A percentile compares a stretch with the other conserved stretches of the same genome.
Evolutionary conservation across 2,797 vertebrate species (phyloP).

Genomic region (Masticophis lateralis): DNA sequence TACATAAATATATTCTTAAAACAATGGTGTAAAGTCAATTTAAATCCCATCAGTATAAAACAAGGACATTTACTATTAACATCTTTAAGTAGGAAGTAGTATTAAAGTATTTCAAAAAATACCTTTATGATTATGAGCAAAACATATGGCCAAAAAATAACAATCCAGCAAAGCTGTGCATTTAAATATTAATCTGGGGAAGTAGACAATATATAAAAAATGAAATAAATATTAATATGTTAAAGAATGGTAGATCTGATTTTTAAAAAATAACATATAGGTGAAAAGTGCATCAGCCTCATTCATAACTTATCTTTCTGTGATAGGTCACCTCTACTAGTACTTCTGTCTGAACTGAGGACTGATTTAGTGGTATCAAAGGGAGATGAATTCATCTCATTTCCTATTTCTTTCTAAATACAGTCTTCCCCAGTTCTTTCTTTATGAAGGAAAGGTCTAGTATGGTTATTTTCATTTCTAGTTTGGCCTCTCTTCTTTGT

Average conservation of each 20-base stretch:
- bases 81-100: neutral
- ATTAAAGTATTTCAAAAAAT: neutral
- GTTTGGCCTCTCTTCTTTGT: neutral
- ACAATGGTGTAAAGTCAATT: neutral
- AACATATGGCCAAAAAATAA: neutral
- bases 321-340: neutral
- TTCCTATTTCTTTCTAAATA: neutral
- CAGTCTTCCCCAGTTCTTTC: neutral
- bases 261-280: neutral
- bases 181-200: neutral
- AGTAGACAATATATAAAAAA: neutral
- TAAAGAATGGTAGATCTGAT: neutral
- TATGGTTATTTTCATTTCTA: neutral
- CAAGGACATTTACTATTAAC: neutral
- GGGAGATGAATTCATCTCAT: neutral
- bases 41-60: neutral
- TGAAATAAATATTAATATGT: neutral
- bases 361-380: neutral
- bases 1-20: neutral
- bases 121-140: neutral
- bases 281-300: neutral
- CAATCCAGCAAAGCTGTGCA: neutral
- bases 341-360: neutral
- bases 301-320: neutral
- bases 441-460: neutral